A percentile compares a stretch with the other conserved stretches of the same genome.
Conservation (phyloP, 2,888 invertebrate species). For the Ditylenchus weischeri region DNA sequence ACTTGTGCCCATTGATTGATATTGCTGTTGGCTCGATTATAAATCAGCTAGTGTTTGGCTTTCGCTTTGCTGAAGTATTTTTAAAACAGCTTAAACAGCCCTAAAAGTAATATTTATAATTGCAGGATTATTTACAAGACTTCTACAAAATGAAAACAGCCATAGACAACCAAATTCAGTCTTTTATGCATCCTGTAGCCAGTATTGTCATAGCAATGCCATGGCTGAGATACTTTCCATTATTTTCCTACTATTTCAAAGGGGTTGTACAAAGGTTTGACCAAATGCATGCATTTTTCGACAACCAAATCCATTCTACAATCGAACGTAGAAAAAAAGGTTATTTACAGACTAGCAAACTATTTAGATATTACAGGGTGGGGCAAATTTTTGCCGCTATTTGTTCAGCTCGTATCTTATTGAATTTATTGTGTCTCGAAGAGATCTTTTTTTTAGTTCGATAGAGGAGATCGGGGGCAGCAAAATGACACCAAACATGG, state of each 20-base stretch:
- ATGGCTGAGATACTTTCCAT: conserved; percentile 3
- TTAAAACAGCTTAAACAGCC: neutral
- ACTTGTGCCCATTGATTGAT: neutral
- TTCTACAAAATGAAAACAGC: neutral
- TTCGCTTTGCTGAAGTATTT: conserved; percentile 7
- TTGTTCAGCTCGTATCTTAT: too few relatives aligned
- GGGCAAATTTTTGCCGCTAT: too few relatives aligned
- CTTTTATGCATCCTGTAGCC: neutral
- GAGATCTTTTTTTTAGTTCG: too few relatives aligned
- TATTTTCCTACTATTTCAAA: conserved; percentile 1
- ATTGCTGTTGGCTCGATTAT: conserved; percentile 13
- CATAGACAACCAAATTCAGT: neutral
- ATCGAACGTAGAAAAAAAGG: neutral
- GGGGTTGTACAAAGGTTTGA: neutral
- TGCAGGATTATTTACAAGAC: conserved; percentile 5
- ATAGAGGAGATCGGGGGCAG: too few relatives aligned
- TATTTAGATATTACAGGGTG: neutral
- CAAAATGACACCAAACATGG: too few relatives aligned
- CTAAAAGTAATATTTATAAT: neutral
- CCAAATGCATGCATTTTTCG: neutral
- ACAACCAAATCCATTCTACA: neutral
- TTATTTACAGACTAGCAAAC: neutral
- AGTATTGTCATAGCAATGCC: conserved; percentile 3
- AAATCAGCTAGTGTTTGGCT: conserved; percentile 11
- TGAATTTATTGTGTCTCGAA: too few relatives aligned